A percentile compares a stretch with the other conserved stretches of the same genome.
Conservation (phyloP, 2,888 invertebrate species). For the Napeogenes inachia region DNA sequence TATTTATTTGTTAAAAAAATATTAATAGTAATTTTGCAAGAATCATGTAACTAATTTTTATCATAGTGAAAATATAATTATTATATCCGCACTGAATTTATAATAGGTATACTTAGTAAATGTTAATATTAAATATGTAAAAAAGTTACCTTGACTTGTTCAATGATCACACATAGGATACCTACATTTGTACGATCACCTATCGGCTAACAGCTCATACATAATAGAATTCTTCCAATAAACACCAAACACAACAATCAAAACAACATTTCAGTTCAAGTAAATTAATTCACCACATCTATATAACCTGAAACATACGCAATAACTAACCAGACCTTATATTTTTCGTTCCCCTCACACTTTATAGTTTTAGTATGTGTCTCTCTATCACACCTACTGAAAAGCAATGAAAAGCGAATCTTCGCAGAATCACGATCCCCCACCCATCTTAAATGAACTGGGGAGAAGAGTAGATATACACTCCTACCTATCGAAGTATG, state of each 20-base stretch:
- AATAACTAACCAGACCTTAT: slow-evolving; percentile 60
- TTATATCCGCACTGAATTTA: too few species aligned
- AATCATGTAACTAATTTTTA: too few species aligned
- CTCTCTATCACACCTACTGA: slow-evolving; percentile 58
- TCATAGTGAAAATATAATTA: too few species aligned
- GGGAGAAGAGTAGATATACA: slow-evolving; percentile 55
- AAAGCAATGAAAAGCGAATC: slow-evolving; percentile 73
- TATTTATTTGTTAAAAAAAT: too few species aligned
- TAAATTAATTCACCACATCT: slow-evolving; percentile 27
- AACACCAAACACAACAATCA: slow-evolving; percentile 2
- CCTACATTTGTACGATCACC: not conserved
- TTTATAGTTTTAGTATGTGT: slow-evolving; percentile 39
- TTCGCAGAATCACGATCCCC: slow-evolving; percentile 71
- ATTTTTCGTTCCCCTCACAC: slow-evolving; percentile 48
- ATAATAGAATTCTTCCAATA: not conserved
- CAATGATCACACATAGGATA: too few species aligned
- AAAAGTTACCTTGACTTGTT: too few species aligned
- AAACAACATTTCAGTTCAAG: slow-evolving; percentile 11
- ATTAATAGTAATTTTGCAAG: too few species aligned
- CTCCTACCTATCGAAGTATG: too few species aligned
- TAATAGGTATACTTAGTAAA: too few species aligned
- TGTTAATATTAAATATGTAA: too few species aligned
- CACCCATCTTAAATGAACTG: slow-evolving; percentile 72
- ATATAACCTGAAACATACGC: slow-evolving; percentile 26
- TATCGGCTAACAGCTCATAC: not conserved